A percentile compares a stretch with the other conserved stretches of the same genome.
Conservation (phyloP, 2,113 vertebrate species). For the Aphelocoma coerulescens region DNA sequence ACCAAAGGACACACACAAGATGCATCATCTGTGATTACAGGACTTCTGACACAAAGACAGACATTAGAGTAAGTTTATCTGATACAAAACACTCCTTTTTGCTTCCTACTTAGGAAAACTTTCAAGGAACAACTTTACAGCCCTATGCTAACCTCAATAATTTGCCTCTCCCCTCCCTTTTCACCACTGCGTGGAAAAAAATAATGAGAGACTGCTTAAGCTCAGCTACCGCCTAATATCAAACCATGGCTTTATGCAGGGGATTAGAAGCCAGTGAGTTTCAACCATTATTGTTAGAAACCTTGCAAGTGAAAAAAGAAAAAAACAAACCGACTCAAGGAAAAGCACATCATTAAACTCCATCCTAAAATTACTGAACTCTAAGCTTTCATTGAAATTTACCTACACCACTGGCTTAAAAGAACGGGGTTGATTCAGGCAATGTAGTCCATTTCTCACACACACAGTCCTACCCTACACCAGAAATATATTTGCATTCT, state of each 20-base stretch:
- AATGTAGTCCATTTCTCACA: neutral
- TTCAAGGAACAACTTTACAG: neutral
- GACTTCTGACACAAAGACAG: neutral
- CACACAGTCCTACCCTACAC: neutral
- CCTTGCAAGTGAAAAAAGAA: neutral
- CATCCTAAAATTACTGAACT: neutral
- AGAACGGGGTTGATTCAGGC: rapidly evolving
- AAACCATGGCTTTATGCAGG: neutral
- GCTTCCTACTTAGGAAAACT: neutral
- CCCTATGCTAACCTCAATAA: neutral
- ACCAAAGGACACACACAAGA: neutral
- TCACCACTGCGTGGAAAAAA: neutral
- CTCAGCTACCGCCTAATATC: neutral
- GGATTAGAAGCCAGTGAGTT: neutral
- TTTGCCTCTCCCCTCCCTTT: neutral
- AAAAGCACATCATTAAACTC: neutral
- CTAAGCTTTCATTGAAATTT: neutral
- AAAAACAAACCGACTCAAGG: neutral
- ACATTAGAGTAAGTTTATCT: neutral
- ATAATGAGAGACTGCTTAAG: neutral
- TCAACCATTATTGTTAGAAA: neutral
- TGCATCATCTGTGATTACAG: neutral
- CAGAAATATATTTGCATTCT: neutral
- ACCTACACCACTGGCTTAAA: neutral
- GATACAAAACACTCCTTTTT: neutral